phyloP scores from a whole-genome alignment of 2,888 invertebrate genomes.

The Strigamia transsilvanica region DNA sequence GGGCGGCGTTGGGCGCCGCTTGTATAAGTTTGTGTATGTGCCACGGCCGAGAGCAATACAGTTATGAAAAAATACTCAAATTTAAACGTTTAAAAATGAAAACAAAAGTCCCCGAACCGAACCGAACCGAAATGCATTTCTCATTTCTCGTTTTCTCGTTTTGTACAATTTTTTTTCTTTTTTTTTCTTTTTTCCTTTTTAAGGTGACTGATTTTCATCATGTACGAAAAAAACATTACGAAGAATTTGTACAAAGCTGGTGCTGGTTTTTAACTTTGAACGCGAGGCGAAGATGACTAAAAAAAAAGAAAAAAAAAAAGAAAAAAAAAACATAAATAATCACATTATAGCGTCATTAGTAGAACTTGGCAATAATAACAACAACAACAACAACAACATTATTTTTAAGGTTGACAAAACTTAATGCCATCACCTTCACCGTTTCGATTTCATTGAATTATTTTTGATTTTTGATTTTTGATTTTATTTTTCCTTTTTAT shows the following conservation, averaged over 20 bases:
- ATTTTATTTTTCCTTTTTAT: neutral
- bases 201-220: neutral
- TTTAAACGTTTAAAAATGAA: too few relatives aligned
- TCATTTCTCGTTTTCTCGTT: too few relatives aligned
- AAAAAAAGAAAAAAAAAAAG: neutral
- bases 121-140: too few relatives aligned
- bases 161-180: neutral
- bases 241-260: constrained; percentile 25
- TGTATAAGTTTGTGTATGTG: too few relatives aligned
- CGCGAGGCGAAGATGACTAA: neutral
- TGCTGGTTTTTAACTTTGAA: neutral
- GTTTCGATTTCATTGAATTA: neutral
- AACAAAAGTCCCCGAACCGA: too few relatives aligned
- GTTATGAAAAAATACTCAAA: too few relatives aligned
- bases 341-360: constrained; percentile 19
- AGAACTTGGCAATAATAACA: constrained; percentile 23
- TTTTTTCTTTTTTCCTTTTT: neutral
- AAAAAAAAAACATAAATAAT: neutral
- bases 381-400: too few relatives aligned
- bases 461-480: constrained; percentile 16
- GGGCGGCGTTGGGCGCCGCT: too few relatives aligned
- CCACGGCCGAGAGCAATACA: constrained; percentile 4
- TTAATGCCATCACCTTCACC: constrained; percentile 34
- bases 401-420: too few relatives aligned
- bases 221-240: too few relatives aligned